phyloP scores from a whole-genome alignment of 2,113 vertebrate genomes.

The Myocastor coypus region DNA sequence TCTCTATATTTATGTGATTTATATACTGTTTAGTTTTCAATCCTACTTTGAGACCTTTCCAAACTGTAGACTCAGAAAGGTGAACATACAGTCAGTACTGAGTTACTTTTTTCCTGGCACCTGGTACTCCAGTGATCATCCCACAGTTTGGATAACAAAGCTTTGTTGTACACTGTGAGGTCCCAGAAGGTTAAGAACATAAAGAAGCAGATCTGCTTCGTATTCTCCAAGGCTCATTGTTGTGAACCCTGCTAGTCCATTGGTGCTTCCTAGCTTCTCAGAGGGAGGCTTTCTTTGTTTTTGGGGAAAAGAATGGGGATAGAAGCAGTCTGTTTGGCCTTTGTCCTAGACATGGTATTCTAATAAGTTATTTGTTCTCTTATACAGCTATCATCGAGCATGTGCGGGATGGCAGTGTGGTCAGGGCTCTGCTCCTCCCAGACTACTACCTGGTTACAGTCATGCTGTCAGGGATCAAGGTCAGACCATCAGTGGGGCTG shows the following conservation, averaged over 20 bases:
- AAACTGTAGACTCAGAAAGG: constrained; percentile 31
- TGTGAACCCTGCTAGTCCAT: background rate
- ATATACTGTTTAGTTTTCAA: background rate
- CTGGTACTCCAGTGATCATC: background rate
- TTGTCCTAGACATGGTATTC: background rate
- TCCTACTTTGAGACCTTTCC: background rate
- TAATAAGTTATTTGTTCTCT: constrained; percentile 43
- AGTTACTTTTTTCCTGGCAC: background rate
- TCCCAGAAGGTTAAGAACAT: background rate
- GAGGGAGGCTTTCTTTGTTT: background rate
- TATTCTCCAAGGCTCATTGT: background rate
- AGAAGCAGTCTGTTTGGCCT: background rate
- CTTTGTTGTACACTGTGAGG: background rate
- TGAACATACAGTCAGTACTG: background rate
- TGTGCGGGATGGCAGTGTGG: constrained; percentile 96
- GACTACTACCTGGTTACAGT: constrained; percentile 97
- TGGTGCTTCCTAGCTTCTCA: background rate
- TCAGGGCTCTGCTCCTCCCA: constrained; percentile 96
- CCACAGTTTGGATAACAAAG: background rate
- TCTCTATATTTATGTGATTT: background rate
- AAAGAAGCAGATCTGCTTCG: background rate
- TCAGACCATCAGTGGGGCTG: constrained; percentile 79
- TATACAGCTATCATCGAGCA: constrained; percentile 96
- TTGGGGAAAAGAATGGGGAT: background rate
- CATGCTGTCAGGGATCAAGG: constrained; percentile 99